Evolutionary conservation across 1,140 invertebrate genomes (phyloP).

Genomic region (Lycorma delicatula): DNA sequence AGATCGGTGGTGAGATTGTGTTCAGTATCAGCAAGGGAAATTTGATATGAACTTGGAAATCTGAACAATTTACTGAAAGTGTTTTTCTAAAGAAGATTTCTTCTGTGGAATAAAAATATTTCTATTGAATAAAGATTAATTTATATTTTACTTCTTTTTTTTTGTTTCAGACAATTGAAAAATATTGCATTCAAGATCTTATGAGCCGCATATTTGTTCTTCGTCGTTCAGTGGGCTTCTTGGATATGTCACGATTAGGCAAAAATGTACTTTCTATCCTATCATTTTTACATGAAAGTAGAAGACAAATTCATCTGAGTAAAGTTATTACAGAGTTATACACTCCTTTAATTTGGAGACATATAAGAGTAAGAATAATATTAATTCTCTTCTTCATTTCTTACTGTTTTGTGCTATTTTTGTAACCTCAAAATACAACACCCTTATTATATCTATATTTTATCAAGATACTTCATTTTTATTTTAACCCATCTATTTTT

Average conservation of each 20-base stretch:
- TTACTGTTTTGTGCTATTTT: neutral
- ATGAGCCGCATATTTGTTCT: constrained; percentile 22
- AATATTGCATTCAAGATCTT: constrained; percentile 23
- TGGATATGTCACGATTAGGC: constrained; percentile 11
- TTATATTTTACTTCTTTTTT: neutral
- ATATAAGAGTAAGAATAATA: constrained; percentile 18
- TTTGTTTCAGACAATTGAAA: constrained; percentile 18
- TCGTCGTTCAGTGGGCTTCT: constrained; percentile 1
- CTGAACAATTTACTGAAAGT: no score
- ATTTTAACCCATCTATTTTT: no score
- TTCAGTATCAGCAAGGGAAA: no score
- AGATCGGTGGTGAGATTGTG: no score
- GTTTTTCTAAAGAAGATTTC: no score
- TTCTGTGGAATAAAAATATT: no score
- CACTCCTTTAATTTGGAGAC: constrained; percentile 24
- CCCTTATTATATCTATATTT: neutral
- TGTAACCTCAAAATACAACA: neutral
- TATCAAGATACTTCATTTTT: neutral
- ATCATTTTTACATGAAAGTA: constrained; percentile 13
- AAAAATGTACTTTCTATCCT: constrained; percentile 21
- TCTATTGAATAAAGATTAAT: no score
- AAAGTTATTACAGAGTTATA: constrained; percentile 23
- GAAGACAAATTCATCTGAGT: constrained; percentile 20
- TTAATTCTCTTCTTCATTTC: neutral
- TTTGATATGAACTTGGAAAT: no score